Base-by-base conservation (phyloP, 2,888 invertebrate genomes). In the Melitaea athalia region DNA sequence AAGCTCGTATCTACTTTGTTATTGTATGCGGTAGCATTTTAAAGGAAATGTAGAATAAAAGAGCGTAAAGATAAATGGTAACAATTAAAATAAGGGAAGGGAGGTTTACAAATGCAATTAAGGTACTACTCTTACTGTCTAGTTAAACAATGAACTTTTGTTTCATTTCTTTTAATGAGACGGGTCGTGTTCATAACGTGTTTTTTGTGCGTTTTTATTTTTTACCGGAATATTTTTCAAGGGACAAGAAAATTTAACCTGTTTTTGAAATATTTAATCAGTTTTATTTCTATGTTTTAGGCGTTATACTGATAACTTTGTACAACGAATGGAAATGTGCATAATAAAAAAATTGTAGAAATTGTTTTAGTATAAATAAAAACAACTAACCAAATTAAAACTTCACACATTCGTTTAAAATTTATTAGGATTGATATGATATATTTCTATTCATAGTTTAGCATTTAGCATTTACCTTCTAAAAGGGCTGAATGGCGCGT, bases 41-140 rank as follows among this genome's bases (percentile, higher is more conserved):
- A 33, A 55, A n/a, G 31, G n/a, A n/a, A 38, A 7, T 33, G 33
- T n/a, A 14, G 33, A 38, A 11, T 53, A 55, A 55, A 55, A n/a
- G 31, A 33, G n/a, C n/a, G n/a, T 55, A 38, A 52, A 52, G 24
- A 24, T 6, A 52, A 24, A 52, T 24, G 52, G 52, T 24, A 52
- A 52, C 24, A 52, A 31, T 52, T 10, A 31, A 52, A 24, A n/a
- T n/a, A n/a, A n/a, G n/a, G n/a, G 12, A 52, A 52, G 17, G 52
- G 12, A 52, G 24, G 53, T 68, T 59, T 63, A 65, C 50, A 57
- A 68, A 68, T 68, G 57, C 59, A 64, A 65, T 64, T 63, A 57
- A 65, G 49, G 42, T 59, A 52, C 61, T 63, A 63, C 38, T 38
- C 49, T 65, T 53, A 60, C 53, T 70, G 64, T 59, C 33, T 59